Conservation (phyloP, 2,113 vertebrate genomes). For the Saguinus midas region DNA sequence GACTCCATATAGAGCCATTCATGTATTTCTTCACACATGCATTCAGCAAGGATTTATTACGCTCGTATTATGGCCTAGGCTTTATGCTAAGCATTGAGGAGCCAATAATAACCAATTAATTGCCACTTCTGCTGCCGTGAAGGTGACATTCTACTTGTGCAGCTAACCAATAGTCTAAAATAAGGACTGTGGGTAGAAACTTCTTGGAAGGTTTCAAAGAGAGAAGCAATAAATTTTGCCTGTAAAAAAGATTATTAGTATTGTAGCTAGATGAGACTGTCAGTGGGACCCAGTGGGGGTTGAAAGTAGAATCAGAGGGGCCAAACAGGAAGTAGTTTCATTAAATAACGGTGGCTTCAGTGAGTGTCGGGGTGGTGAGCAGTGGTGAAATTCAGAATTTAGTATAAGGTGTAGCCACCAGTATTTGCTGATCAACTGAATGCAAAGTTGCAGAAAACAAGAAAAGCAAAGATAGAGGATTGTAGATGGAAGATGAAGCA, state of each 20-base stretch:
- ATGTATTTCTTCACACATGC: too few relatives aligned
- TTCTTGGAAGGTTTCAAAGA: background rate
- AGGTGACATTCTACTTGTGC: background rate
- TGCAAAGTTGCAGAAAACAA: background rate
- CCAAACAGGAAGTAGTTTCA: background rate
- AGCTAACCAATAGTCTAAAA: background rate
- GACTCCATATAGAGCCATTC: background rate
- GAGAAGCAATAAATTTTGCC: background rate
- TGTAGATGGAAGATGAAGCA: background rate
- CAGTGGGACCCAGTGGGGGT: background rate
- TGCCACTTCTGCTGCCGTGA: background rate
- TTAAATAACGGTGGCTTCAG: background rate
- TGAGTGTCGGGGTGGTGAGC: background rate
- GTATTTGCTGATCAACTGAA: background rate
- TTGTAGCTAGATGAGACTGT: background rate
- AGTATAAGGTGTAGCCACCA: background rate
- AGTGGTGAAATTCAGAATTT: background rate
- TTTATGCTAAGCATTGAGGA: background rate
- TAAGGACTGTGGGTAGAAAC: background rate
- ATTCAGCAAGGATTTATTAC: rapidly evolving
- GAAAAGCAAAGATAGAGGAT: background rate
- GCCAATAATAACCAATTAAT: background rate
- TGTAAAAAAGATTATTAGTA: background rate
- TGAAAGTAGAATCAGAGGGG: background rate
- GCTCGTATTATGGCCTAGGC: background rate